These are phyloP conservation scores for Caenorhabditis sulstoni DNA, from an alignment of 2,888 invertebrate genomes.

Conservation along the genomic window DNA sequence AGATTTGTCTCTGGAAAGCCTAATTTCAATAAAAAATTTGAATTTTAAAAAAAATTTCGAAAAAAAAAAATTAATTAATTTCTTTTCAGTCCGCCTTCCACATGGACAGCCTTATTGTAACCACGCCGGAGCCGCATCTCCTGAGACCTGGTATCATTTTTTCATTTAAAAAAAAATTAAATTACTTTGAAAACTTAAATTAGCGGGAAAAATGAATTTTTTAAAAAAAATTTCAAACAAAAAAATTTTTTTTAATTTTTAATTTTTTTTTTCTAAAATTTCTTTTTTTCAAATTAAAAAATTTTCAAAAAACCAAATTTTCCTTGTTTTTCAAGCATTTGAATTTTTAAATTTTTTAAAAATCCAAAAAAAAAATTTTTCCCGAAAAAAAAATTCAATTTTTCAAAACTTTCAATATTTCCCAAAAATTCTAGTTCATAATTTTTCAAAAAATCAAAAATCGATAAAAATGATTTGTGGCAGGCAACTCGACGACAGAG, in stretches of 20 bases:
- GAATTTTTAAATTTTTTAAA: conserved; percentile 3
- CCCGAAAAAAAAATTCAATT: conserved; percentile 5
- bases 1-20: too few species aligned
- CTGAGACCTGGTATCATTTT: conserved; percentile 20
- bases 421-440: too few species aligned
- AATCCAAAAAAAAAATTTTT: too few species aligned
- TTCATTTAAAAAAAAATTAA: not conserved
- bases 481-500: conserved; percentile 50
- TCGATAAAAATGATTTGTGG: too few species aligned
- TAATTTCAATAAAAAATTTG: too few species aligned
- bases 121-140: conserved; percentile 46
- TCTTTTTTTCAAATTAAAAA: not conserved
- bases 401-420: conserved; percentile 1
- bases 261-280: not conserved
- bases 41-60: not conserved
- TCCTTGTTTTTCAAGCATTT: conserved; percentile 1
- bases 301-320: not conserved
- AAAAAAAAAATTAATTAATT: too few species aligned
- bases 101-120: conserved; percentile 60
- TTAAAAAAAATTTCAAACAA: not conserved
- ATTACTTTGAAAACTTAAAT: not conserved
- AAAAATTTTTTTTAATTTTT: not conserved
- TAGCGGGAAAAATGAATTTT: not conserved
- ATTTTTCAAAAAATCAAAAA: too few species aligned
- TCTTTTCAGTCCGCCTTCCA: conserved; percentile 52